These are phyloP conservation scores for Drosophila stalkeri DNA, from an alignment of 2,888 invertebrate species.

Conservation along the genomic window DNA sequence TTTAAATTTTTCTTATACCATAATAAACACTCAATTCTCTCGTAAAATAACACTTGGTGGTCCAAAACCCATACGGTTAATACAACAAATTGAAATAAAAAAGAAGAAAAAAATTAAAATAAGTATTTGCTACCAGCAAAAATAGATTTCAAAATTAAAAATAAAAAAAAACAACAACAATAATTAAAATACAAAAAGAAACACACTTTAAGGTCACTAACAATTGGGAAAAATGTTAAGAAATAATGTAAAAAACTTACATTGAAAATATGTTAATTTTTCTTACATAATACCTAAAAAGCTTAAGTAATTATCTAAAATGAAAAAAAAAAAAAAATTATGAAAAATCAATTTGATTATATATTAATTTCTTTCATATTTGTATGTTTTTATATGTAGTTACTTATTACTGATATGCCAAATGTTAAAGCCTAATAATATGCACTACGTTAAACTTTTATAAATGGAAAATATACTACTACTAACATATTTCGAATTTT, in stretches of 20 bases:
- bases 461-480: background rate
- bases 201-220: slow-evolving; percentile 85
- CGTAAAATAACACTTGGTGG: slow-evolving; percentile 11
- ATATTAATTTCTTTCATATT: slow-evolving; percentile 16
- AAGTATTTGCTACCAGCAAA: slow-evolving; percentile 14
- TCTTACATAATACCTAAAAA: slow-evolving; percentile 36
- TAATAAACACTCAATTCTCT: slow-evolving; percentile 8
- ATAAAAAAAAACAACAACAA: slow-evolving; percentile 23
- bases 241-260: slow-evolving; percentile 50
- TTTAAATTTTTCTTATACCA: slow-evolving; percentile 19
- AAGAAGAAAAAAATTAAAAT: too few species aligned
- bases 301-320: background rate
- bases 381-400: slow-evolving; percentile 18
- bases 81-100: slow-evolving; percentile 6
- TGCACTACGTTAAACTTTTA: slow-evolving; percentile 10
- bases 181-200: slow-evolving; percentile 61
- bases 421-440: slow-evolving; percentile 7
- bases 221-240: slow-evolving; percentile 85
- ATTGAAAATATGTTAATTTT: slow-evolving; percentile 19
- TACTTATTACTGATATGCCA: slow-evolving; percentile 12
- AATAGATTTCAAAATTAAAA: slow-evolving; percentile 28
- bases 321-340: slow-evolving; percentile 15
- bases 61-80: background rate
- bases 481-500: background rate
- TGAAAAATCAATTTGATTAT: slow-evolving; percentile 20